Evolutionary conservation across 2,797 vertebrate genomes (phyloP).

Genomic region (Morelia viridis): DNA sequence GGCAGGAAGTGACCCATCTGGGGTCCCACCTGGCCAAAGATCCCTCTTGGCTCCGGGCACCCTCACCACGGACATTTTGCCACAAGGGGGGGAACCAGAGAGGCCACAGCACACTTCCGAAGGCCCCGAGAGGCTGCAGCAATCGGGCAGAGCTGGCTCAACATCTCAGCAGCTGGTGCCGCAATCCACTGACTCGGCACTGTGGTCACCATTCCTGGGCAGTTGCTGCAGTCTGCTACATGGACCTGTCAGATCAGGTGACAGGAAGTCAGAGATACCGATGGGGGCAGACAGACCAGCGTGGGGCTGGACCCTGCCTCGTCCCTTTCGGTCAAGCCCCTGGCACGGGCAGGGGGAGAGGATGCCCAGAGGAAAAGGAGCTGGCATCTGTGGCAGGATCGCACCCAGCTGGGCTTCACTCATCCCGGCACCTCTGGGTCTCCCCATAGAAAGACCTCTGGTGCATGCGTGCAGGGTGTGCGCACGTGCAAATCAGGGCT

Average conservation of each 20-base stretch:
- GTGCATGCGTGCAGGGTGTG: no score
- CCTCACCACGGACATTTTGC: conserved; percentile 3
- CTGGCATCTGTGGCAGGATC: background rate
- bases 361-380: background rate
- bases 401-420: no score
- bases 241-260: conserved; percentile 52
- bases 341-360: background rate
- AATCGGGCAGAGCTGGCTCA: conserved; percentile 63
- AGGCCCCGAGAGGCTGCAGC: conserved; percentile 27
- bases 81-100: conserved; percentile 17
- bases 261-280: conserved; percentile 53
- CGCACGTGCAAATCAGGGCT: background rate
- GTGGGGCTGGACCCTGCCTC: background rate
- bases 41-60: conserved; percentile 22
- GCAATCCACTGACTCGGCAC: conserved; percentile 50
- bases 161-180: conserved; percentile 41
- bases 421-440: no score
- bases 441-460: no score
- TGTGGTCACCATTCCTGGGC: conserved; percentile 48
- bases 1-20: no score
- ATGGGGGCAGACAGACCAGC: conserved; percentile 19
- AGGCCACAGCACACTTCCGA: conserved; percentile 38
- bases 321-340: background rate
- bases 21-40: conserved; percentile 19
- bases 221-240: conserved; percentile 23